These are phyloP conservation scores for Odobenus rosmarus DNA, from an alignment of 2,113 vertebrate genomes.

Conservation along the genomic window DNA sequence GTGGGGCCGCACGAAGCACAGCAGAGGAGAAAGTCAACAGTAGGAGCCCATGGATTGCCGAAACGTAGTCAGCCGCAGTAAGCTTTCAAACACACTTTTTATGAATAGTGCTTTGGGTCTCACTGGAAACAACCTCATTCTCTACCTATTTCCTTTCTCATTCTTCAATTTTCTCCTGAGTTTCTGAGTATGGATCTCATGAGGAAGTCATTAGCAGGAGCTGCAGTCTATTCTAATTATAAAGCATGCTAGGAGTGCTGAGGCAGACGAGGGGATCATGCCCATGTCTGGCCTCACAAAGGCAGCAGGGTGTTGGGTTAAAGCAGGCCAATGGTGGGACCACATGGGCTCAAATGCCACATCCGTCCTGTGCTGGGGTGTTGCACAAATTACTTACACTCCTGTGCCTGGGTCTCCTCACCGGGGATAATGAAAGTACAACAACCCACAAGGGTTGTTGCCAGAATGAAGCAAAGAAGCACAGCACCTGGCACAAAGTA, in stretches of 20 bases:
- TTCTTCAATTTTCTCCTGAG: constrained; percentile 38
- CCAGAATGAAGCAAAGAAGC: background rate
- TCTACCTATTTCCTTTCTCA: constrained; percentile 55
- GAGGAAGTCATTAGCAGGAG: constrained; percentile 50
- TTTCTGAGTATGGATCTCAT: constrained; percentile 48
- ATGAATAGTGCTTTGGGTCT: constrained; percentile 31
- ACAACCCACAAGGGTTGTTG: background rate
- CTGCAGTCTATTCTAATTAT: constrained; percentile 68
- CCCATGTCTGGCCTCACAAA: background rate
- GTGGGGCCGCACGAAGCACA: background rate
- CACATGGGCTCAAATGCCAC: background rate
- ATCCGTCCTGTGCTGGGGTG: background rate
- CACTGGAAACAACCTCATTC: constrained; percentile 48
- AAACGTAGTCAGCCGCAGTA: background rate
- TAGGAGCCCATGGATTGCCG: background rate
- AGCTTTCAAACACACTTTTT: background rate
- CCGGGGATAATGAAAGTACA: background rate
- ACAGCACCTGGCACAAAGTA: background rate
- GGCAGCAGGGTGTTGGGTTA: background rate
- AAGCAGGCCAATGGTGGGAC: background rate
- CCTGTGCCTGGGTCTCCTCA: background rate
- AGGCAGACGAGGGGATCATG: background rate
- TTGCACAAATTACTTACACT: background rate
- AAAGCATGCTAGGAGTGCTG: background rate
- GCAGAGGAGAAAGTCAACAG: background rate